These are phyloP conservation scores for Ibidorhyncha struthersii DNA, from an alignment of 2,113 vertebrate genomes.

Conservation along the genomic window DNA sequence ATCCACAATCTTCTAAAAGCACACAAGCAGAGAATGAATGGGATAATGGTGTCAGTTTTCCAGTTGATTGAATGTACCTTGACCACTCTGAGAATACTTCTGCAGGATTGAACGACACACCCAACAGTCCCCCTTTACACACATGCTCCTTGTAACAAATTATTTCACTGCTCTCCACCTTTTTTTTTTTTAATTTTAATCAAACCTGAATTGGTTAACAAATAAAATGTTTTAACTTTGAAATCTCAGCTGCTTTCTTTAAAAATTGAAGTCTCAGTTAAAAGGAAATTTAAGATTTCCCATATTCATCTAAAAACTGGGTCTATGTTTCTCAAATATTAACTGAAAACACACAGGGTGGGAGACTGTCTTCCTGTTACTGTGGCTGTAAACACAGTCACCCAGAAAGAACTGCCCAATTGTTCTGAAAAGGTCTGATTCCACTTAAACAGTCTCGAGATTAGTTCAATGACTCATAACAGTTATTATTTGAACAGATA, in stretches of 20 bases:
- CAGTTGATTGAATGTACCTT: neutral
- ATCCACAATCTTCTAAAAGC: neutral
- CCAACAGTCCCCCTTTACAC: fast-evolving
- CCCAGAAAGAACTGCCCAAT: fast-evolving
- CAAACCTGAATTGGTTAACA: neutral
- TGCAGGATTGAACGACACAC: neutral
- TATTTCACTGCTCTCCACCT: neutral
- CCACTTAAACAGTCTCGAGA: neutral
- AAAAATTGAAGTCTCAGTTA: neutral
- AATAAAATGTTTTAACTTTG: neutral
- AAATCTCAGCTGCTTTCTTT: neutral
- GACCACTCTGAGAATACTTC: neutral
- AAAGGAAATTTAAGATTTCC: neutral
- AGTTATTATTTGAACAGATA: neutral
- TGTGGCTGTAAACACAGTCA: neutral
- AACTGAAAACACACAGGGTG: neutral
- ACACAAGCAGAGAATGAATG: neutral
- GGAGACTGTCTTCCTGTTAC: neutral
- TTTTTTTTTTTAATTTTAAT: neutral
- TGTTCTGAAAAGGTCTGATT: neutral
- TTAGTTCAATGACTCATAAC: neutral
- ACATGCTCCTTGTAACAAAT: neutral
- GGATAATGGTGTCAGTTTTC: neutral
- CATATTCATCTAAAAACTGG: neutral
- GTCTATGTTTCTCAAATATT: neutral